Percentiles rank a stretch among this genome's conserved stretches.
Evolutionary conservation across 2,113 vertebrate species (phyloP).

Genomic region (Chionomys nivalis): DNA sequence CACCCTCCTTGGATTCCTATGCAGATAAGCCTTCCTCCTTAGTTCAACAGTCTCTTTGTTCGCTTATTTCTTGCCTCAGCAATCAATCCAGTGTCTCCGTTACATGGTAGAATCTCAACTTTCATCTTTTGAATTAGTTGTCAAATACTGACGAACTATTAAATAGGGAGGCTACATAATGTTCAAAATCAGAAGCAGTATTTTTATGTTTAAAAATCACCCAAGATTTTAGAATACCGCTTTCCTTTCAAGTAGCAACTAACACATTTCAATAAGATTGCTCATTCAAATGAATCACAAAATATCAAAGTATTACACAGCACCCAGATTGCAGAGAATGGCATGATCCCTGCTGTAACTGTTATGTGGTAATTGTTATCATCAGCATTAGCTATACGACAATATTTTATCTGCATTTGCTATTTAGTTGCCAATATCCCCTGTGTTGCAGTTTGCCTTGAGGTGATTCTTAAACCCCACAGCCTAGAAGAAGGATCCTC

Average conservation of each 20-base stretch:
- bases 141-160: constrained; percentile 16
- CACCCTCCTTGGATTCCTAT: background rate
- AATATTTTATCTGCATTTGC: constrained; percentile 78
- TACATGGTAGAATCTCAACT: background rate
- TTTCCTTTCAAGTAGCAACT: constrained; percentile 68
- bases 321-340: constrained; percentile 65
- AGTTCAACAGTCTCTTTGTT: background rate
- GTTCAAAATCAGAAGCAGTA: constrained; percentile 65
- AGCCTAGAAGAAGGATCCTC: constrained; percentile 16
- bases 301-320: constrained; percentile 68
- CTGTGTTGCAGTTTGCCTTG: constrained; percentile 73
- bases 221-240: constrained; percentile 59
- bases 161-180: constrained; percentile 31
- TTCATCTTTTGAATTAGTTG: background rate
- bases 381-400: constrained; percentile 69
- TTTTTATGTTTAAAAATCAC: constrained; percentile 67
- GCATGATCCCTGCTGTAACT: constrained; percentile 71
- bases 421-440: constrained; percentile 68
- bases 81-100: background rate
- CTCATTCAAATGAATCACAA: constrained; percentile 74
- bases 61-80: background rate
- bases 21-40: background rate
- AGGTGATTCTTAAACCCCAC: constrained; percentile 31
- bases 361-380: constrained; percentile 62
- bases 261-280: constrained; percentile 72